A percentile compares a stretch with the other conserved stretches of the same genome.
These are phyloP conservation scores for Hycleus cichorii DNA, from an alignment of 1,140 invertebrate genomes.

Conservation along the genomic window DNA sequence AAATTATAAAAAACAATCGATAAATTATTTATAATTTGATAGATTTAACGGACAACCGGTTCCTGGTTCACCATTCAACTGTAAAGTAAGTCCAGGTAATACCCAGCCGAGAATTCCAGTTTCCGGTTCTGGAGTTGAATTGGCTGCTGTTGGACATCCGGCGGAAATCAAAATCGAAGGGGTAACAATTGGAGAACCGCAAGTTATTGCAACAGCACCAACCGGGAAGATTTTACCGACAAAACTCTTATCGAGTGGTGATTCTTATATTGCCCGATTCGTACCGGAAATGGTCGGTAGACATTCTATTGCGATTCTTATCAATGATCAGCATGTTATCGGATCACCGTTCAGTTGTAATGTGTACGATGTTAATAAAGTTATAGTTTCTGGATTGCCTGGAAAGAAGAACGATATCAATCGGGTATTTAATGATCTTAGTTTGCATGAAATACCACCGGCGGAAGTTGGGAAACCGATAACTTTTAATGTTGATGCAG, in stretches of 20 bases:
- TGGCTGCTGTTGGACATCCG: constrained; percentile 49
- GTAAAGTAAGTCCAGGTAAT: constrained; percentile 55
- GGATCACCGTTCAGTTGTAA: constrained; percentile 91
- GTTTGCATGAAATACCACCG: constrained; percentile 47
- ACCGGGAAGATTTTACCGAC: constrained; percentile 66
- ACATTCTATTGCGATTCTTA: constrained; percentile 71
- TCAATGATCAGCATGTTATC: constrained; percentile 75
- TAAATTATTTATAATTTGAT: constrained; percentile 5
- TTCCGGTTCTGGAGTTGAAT: constrained; percentile 50
- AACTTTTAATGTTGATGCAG: constrained; percentile 90
- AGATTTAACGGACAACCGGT: constrained; percentile 95
- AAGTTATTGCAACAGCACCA: constrained; percentile 70
- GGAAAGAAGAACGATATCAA: constrained; percentile 39
- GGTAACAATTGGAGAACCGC: constrained; percentile 49
- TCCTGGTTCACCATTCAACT: constrained; percentile 85
- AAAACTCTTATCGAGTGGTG: constrained; percentile 53
- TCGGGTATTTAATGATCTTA: constrained; percentile 46
- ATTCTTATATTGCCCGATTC: constrained; percentile 66
- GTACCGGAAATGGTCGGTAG: constrained; percentile 78
- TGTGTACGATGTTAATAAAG: constrained; percentile 83
- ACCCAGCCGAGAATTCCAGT: constrained; percentile 46
- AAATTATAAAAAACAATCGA: neutral
- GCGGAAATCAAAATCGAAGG: constrained; percentile 51
- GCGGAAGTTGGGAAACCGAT: constrained; percentile 74
- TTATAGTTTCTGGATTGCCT: constrained; percentile 67